phyloP scores from a whole-genome alignment of 2,797 vertebrate species.

The Chromobotia macracanthus region DNA sequence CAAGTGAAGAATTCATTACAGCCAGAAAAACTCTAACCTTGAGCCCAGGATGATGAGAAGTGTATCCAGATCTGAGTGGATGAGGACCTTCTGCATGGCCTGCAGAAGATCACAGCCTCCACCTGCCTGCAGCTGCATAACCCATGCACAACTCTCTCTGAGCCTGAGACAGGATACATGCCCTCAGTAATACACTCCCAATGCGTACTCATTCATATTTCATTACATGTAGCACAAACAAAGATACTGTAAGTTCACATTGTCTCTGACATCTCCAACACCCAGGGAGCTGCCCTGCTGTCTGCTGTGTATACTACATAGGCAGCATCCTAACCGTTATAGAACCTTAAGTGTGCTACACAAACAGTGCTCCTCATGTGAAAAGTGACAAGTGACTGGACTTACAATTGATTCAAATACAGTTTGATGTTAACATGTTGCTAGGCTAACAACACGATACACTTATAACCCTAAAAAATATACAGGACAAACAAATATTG shows the following conservation, averaged over 20 bases:
- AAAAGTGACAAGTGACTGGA: too few species aligned
- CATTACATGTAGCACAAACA: background rate
- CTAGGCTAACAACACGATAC: too few species aligned
- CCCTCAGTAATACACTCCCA: background rate
- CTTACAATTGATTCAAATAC: too few species aligned
- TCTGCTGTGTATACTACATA: too few species aligned
- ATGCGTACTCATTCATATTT: background rate
- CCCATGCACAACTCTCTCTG: conserved; percentile 73
- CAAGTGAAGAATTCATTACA: conserved; percentile 28
- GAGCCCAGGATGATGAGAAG: conserved; percentile 73
- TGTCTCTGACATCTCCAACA: too few species aligned
- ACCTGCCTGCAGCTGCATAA: conserved; percentile 67
- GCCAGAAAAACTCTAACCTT: conserved; percentile 68
- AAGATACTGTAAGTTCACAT: background rate
- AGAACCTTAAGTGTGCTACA: too few species aligned
- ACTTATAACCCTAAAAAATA: too few species aligned
- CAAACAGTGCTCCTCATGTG: too few species aligned
- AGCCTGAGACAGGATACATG: conserved; percentile 63
- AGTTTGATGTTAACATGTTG: too few species aligned
- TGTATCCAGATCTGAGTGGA: conserved; percentile 69
- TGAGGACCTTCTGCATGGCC: conserved; percentile 69
- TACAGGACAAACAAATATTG: too few species aligned
- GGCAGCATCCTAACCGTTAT: too few species aligned
- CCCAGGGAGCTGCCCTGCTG: too few species aligned
- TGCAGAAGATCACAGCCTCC: conserved; percentile 76